Percentiles rank a stretch among this genome's conserved stretches.
Evolutionary conservation across 2,113 vertebrate species (phyloP).

Genomic region (Semnornis frantzii): DNA sequence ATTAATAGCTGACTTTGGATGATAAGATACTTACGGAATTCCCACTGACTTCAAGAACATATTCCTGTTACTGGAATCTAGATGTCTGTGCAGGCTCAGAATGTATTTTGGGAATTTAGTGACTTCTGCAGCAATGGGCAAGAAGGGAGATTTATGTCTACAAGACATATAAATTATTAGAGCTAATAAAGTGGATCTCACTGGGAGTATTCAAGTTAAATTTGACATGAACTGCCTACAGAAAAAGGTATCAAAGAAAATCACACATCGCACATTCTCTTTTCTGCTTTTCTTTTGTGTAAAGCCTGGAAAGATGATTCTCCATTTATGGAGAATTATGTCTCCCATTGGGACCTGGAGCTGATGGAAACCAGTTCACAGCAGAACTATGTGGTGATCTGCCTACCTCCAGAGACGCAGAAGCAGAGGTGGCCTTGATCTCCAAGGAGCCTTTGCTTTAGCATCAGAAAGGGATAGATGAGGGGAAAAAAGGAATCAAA

Average conservation of each 20-base stretch:
- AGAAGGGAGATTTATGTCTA: neutral
- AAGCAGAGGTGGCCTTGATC: neutral
- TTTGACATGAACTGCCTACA: neutral
- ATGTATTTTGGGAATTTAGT: neutral
- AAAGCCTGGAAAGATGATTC: neutral
- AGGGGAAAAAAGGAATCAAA: neutral
- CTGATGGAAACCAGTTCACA: neutral
- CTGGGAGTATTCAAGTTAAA: neutral
- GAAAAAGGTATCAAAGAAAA: neutral
- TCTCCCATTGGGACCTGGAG: neutral
- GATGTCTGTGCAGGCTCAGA: neutral
- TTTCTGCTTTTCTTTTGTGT: neutral
- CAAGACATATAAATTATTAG: neutral
- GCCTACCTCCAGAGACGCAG: neutral
- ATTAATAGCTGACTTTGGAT: neutral
- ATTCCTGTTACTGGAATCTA: neutral
- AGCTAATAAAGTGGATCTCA: neutral
- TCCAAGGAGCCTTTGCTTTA: neutral
- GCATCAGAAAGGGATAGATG: neutral
- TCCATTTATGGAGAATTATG: neutral
- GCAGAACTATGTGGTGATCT: neutral
- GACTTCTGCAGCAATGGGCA: neutral
- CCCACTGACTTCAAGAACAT: neutral
- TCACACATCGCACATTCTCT: neutral
- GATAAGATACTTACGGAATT: slow-evolving; percentile 7